Base-by-base conservation (phyloP, 1,140 invertebrate genomes). In the Drosophila lacertosa region DNA sequence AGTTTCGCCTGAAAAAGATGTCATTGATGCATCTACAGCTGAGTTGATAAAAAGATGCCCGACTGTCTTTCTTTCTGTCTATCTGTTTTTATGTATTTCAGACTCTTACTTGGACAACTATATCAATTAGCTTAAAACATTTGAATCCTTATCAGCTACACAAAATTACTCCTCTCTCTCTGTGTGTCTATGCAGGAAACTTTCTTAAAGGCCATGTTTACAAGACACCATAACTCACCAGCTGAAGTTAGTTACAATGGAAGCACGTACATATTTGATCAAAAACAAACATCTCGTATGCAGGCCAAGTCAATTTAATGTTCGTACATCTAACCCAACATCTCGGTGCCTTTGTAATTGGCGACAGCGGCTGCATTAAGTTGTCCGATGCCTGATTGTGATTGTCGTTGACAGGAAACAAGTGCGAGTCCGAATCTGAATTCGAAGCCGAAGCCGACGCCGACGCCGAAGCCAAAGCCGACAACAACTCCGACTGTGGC, bases 351-450 rank as follows among this genome's bases (percentile, higher is more conserved):
- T 77, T 67, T 73, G 64, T 79, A 78, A 78, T 78, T 78, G 76
- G 76, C 76, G 77, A 74, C 76, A 74, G 59, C 76, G 51, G 51
- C 54, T 74, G 74, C 70, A 79, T 42, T 57, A 65, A 57, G 20
- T 33, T 64, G 50, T 44, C 40, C 42, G 42, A 24, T 44, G 35
- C 10, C 22, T 39, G 63, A 37, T 45, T 45, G 47, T 11, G 59
- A 33, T 44, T 45, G 40, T 26, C 42, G 42, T 59, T 47, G 42
- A 54, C 64, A 75, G 44, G 71, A 79, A 75, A 40, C 55, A 51
- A 74, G 53, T 75, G 29, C 20, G 16, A 58, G 7, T 7, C 26
- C 1, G 26, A 29, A 7, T 29, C 26, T 7, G 6, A 29, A 7
- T 29, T n/a, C n/a, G n/a, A n/a, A n/a, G n/a, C n/a, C 51, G 29